Conservation (phyloP, 2,888 invertebrate genomes). For the Diaprepes abbreviatus region DNA sequence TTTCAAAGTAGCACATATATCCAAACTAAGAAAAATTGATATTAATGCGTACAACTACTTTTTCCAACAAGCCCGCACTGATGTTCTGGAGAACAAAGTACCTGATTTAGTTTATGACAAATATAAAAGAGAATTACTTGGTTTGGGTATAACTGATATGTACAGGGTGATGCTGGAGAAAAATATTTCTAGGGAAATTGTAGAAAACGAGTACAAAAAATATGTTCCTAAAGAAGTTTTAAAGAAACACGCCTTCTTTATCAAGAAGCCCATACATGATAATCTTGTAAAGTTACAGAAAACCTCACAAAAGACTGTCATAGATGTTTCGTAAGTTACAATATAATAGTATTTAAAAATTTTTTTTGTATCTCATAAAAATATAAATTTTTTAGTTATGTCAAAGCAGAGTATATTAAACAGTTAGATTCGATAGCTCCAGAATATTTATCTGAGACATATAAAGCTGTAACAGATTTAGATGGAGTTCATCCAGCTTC, state of each 20-base stretch:
- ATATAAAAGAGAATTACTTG: constrained; percentile 82
- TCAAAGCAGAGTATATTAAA: constrained; percentile 86
- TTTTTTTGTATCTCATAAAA: too few relatives aligned
- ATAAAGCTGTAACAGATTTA: constrained; percentile 76
- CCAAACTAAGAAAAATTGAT: constrained; percentile 77
- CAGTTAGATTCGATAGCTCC: constrained; percentile 85
- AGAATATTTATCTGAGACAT: constrained; percentile 85
- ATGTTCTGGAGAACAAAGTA: constrained; percentile 85
- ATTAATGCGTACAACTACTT: constrained; percentile 85
- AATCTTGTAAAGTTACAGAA: constrained; percentile 72
- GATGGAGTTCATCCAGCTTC: constrained; percentile 77
- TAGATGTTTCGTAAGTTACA: constrained; percentile 73
- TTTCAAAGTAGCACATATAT: constrained; percentile 79
- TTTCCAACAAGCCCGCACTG: constrained; percentile 86
- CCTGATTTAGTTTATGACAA: constrained; percentile 85
- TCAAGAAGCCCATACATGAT: constrained; percentile 81
- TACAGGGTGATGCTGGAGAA: constrained; percentile 86
- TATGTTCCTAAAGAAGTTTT: constrained; percentile 86
- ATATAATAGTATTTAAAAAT: too few relatives aligned
- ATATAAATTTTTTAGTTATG: constrained; percentile 71
- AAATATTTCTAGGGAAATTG: constrained; percentile 75
- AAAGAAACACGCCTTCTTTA: constrained; percentile 81
- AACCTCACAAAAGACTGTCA: constrained; percentile 67
- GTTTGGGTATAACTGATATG: constrained; percentile 91
- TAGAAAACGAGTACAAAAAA: constrained; percentile 84